Percentiles rank a stretch among this genome's conserved stretches.
Conservation (phyloP, 2,113 vertebrate species). For the Pseudorectes ferrugineus region DNA sequence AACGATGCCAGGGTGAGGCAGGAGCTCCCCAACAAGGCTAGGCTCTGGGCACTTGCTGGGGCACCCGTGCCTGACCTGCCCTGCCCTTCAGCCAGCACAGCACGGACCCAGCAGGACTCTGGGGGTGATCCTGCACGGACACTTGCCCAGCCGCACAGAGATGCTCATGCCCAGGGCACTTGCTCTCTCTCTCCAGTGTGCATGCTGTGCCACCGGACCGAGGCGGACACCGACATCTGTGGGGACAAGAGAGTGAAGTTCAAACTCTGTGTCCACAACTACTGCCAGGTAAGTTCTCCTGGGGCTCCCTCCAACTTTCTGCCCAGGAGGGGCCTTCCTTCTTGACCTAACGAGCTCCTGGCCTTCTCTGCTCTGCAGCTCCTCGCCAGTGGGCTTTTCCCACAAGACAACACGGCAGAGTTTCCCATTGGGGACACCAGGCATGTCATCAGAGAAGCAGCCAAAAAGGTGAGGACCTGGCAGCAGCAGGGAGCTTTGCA, state of each 20-base stretch:
- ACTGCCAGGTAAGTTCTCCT: not conserved
- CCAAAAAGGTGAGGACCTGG: not conserved
- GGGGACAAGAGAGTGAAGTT: not conserved
- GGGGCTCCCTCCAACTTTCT: not conserved
- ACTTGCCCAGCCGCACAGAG: not conserved
- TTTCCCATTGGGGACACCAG: fast-evolving
- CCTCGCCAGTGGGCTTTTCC: not conserved
- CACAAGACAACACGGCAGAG: not conserved
- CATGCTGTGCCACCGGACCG: not conserved
- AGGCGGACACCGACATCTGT: fast-evolving
- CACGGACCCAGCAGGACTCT: not conserved
- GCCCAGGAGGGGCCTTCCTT: fast-evolving
- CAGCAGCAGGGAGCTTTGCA: not conserved
- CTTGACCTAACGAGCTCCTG: fast-evolving
- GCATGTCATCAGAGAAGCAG: not conserved
- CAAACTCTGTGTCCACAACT: not conserved
- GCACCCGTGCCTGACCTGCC: not conserved
- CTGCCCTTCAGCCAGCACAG: not conserved
- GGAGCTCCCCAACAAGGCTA: not conserved
- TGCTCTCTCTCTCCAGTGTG: not conserved
- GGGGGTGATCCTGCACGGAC: not conserved
- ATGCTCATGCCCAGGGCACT: fast-evolving
- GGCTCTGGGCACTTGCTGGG: not conserved
- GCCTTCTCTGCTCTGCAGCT: not conserved
- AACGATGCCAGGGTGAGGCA: fast-evolving